These are phyloP conservation scores for Pollenia angustigena DNA, from an alignment of 2,888 invertebrate genomes.

Conservation along the genomic window DNA sequence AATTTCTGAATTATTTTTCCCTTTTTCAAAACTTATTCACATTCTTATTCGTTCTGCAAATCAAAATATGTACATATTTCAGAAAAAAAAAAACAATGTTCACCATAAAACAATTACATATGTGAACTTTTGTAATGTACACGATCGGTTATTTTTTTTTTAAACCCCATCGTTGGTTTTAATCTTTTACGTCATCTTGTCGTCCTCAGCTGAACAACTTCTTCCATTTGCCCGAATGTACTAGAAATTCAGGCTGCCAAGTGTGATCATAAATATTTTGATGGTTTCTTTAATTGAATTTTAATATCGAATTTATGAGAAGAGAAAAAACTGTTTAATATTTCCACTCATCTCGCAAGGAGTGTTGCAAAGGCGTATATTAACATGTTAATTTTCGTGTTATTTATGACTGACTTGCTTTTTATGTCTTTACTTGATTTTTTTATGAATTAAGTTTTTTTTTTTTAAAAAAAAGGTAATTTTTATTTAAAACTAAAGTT, in stretches of 20 bases:
- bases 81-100: background rate
- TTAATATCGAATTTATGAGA: constrained; percentile 61
- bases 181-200: constrained; percentile 42
- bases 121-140: background rate
- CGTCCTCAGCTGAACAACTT: constrained; percentile 14
- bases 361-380: constrained; percentile 65
- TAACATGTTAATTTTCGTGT: constrained; percentile 62
- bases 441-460: background rate
- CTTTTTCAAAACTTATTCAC: no score
- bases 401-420: constrained; percentile 56
- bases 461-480: background rate
- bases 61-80: constrained; percentile 7
- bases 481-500: background rate
- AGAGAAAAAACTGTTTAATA: constrained; percentile 31
- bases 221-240: background rate
- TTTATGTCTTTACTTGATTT: constrained; percentile 25
- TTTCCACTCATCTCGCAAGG: constrained; percentile 26
- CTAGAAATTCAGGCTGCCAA: constrained; percentile 12
- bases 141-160: background rate
- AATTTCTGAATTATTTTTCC: no score
- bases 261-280: constrained; percentile 70
- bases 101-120: background rate
- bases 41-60: no score
- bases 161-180: background rate
- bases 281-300: constrained; percentile 68